A percentile compares a stretch with the other conserved stretches of the same genome.
These are phyloP conservation scores for Gastrophryne carolinensis DNA, from an alignment of 2,797 vertebrate species.

Conservation along the genomic window DNA sequence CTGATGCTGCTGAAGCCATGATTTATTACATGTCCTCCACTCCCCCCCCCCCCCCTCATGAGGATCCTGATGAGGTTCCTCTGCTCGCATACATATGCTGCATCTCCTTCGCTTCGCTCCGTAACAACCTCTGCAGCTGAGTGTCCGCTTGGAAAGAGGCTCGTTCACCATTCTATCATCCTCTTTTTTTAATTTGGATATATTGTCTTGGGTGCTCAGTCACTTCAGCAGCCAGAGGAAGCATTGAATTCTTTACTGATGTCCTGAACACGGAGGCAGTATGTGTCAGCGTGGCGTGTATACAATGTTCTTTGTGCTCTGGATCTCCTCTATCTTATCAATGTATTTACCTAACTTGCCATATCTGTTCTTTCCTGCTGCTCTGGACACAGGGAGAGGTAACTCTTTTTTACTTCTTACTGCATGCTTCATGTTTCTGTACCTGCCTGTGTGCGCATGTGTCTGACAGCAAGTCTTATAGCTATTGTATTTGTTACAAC, in stretches of 20 bases:
- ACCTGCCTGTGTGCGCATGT: neutral
- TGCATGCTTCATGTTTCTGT: constrained; percentile 26
- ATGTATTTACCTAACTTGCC: constrained; percentile 64
- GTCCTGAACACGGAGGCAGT: constrained; percentile 14
- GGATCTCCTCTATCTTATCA: constrained; percentile 47
- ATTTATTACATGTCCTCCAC: constrained; percentile 49
- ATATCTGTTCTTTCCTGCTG: constrained; percentile 74
- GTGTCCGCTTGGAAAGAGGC: neutral
- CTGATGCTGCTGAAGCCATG: constrained; percentile 18
- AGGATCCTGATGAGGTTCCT: constrained; percentile 62
- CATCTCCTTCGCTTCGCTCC: constrained; percentile 58
- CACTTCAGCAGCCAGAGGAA: constrained; percentile 28
- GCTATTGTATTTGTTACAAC: too few relatives aligned
- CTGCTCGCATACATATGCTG: constrained; percentile 60
- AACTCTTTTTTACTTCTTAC: constrained; percentile 58
- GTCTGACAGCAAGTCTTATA: too few relatives aligned
- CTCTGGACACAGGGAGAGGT: constrained; percentile 82
- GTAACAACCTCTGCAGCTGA: constrained; percentile 52
- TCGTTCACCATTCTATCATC: neutral
- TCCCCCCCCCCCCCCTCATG: constrained; percentile 61
- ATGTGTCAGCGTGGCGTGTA: neutral
- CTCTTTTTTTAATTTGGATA: constrained; percentile 17
- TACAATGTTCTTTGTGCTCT: constrained; percentile 39
- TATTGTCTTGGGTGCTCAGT: constrained; percentile 16
- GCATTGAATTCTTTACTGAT: neutral